Conservation (phyloP, 2,113 vertebrate species). For the Leptodactylus fuscus region DNA sequence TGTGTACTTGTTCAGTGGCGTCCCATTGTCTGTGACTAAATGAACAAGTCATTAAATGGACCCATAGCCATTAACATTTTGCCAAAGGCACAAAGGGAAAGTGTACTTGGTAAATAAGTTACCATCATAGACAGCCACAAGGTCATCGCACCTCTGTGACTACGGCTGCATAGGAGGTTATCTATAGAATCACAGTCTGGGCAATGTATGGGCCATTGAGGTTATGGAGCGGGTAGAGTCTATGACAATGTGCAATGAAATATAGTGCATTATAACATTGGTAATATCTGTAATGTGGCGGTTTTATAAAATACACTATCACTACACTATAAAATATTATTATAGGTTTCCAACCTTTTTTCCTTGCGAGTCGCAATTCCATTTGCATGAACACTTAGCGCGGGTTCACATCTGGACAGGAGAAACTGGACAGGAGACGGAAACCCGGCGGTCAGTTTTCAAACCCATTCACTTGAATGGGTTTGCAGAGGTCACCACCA, state of each 20-base stretch:
- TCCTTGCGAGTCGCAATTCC: too few species aligned
- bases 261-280: neutral
- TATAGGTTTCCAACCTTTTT: too few species aligned
- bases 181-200: neutral
- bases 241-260: neutral
- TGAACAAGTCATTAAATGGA: slow-evolving; percentile 46
- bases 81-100: slow-evolving; percentile 52
- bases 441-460: too few species aligned
- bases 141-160: slow-evolving; percentile 16
- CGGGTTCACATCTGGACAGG: too few species aligned
- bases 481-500: too few species aligned
- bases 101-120: slow-evolving; percentile 56
- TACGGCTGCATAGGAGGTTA: neutral
- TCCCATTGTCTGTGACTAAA: slow-evolving; percentile 50
- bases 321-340: too few species aligned
- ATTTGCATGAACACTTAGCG: too few species aligned
- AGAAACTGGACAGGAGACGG: too few species aligned
- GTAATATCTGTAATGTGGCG: too few species aligned
- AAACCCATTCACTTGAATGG: too few species aligned
- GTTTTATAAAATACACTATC: too few species aligned
- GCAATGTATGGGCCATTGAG: neutral
- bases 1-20: slow-evolving; percentile 36
- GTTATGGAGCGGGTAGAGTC: neutral
- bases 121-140: slow-evolving; percentile 20
- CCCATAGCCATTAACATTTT: slow-evolving; percentile 32